Conservation (phyloP, 2,113 vertebrate genomes). For the Hippocampus guttulatus region DNA sequence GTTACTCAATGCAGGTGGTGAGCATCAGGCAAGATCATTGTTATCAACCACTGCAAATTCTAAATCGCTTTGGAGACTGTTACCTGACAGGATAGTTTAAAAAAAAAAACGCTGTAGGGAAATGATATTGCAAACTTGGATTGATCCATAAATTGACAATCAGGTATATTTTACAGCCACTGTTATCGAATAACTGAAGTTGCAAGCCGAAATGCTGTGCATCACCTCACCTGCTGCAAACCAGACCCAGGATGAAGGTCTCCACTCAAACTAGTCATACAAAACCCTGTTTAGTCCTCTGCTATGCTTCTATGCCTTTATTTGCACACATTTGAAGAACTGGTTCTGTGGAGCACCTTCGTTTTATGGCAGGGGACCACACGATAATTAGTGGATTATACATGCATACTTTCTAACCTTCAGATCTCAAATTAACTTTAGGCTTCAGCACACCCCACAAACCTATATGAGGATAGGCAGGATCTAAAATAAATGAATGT, state of each 20-base stretch:
- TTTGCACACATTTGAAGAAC: too few species aligned
- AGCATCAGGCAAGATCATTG: conserved; percentile 9
- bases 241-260: neutral
- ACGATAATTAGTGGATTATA: too few species aligned
- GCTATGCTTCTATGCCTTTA: too few species aligned
- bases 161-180: conserved; percentile 12
- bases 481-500: too few species aligned
- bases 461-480: too few species aligned
- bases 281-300: neutral
- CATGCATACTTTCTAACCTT: too few species aligned
- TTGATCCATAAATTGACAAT: conserved; percentile 37
- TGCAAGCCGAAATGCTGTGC: neutral
- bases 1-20: conserved; percentile 3
- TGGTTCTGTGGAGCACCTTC: too few species aligned
- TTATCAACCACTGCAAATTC: conserved; percentile 29
- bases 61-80: conserved; percentile 51
- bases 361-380: too few species aligned
- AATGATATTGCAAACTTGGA: conserved; percentile 29
- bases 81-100: conserved; percentile 10
- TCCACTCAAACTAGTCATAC: neutral
- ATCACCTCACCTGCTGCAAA: neutral
- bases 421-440: too few species aligned
- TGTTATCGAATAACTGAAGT: conserved; percentile 8
- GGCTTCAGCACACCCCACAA: too few species aligned
- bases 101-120: conserved; percentile 26